These are phyloP conservation scores for Leptopterna dolabrata DNA, from an alignment of 2,888 invertebrate genomes.

Conservation along the genomic window DNA sequence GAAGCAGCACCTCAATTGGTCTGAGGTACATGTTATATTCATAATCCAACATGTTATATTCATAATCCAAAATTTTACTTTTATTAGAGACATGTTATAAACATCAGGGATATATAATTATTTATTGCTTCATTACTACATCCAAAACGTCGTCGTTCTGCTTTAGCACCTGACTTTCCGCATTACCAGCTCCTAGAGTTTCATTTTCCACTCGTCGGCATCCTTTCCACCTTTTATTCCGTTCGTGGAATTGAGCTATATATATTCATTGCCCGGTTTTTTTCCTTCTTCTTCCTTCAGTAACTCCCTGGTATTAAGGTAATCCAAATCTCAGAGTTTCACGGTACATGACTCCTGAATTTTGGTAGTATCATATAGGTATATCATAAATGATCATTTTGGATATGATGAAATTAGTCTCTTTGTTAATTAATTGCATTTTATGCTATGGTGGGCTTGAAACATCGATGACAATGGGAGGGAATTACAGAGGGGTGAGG, in stretches of 20 bases:
- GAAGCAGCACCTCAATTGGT: background rate
- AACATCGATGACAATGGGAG: too few species aligned
- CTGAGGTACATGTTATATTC: constrained; percentile 10
- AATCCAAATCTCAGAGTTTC: constrained; percentile 5
- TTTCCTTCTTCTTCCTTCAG: background rate
- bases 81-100: background rate
- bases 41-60: background rate
- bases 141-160: background rate
- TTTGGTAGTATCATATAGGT: too few species aligned
- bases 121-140: constrained; percentile 18
- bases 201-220: constrained; percentile 19
- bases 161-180: background rate
- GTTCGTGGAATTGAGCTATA: constrained; percentile 30
- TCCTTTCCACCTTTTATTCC: background rate
- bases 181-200: background rate
- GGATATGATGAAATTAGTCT: too few species aligned
- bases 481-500: too few species aligned
- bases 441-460: too few species aligned
- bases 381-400: too few species aligned
- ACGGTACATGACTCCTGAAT: background rate
- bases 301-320: background rate
- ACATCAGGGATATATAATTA: background rate
- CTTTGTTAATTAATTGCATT: too few species aligned
- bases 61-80: background rate
- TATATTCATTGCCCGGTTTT: constrained; percentile 45